A percentile compares a stretch with the other conserved stretches of the same genome.
Conservation (phyloP, 2,888 invertebrate species). For the Biston betularia region DNA sequence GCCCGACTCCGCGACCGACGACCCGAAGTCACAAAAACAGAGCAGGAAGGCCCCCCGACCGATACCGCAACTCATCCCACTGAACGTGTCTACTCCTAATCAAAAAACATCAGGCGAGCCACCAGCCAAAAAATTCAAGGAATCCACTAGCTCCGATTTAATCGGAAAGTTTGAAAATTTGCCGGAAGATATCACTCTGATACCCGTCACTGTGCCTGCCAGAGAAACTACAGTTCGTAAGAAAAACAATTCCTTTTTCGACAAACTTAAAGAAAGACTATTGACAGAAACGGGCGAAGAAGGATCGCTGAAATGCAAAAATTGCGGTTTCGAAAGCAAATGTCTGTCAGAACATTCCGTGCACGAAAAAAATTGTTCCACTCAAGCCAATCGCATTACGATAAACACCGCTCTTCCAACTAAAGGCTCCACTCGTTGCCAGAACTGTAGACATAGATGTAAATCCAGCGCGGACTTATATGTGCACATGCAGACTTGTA, state of each 20-base stretch:
- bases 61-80: conserved; percentile 91
- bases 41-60: conserved; percentile 84
- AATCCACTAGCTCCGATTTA: conserved; percentile 52
- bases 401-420: conserved; percentile 76
- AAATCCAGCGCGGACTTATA: conserved; percentile 93
- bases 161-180: conserved; percentile 58
- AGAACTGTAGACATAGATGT: conserved; percentile 94
- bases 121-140: conserved; percentile 76
- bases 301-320: conserved; percentile 89
- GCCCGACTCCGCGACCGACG: conserved; percentile 60
- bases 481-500: conserved; percentile 91
- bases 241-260: conserved; percentile 93
- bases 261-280: conserved; percentile 91
- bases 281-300: conserved; percentile 88
- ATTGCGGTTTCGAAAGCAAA: conserved; percentile 92
- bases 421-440: conserved; percentile 92
- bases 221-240: conserved; percentile 76
- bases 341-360: conserved; percentile 93
- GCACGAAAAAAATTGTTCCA: conserved; percentile 90
- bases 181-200: conserved; percentile 65
- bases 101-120: conserved; percentile 76
- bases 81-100: conserved; percentile 82
- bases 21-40: conserved; percentile 65
- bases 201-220: conserved; percentile 57
- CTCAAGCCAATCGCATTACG: conserved; percentile 72